Evolutionary conservation across 2,888 invertebrate genomes (phyloP), one percentile per base, ranked within the genome.

Genomic region (Gastrophysa polygoni): DNA sequence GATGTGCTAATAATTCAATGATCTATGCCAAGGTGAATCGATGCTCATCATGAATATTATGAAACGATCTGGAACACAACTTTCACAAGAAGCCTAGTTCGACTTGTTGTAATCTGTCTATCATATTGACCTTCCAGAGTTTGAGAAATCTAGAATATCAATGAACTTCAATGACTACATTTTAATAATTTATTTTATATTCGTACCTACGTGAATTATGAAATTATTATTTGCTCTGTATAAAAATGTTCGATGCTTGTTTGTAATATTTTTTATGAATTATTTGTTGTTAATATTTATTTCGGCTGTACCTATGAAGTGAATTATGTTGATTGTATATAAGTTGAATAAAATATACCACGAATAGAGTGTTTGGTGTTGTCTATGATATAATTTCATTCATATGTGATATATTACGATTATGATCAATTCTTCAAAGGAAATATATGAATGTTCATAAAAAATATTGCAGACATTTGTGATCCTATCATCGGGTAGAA

Each of bases 81-180:
- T 67, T 65, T 65, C 64, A 64, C 61, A 57, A 20, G 48, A 48
- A 46, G 21, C 57, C 50, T 17, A 38, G 24, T 51, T 56, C 29
- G 43, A 47, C 58, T 63, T 66, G 60, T 68, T 68, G 68, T 66
- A 68, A 66, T 66, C 64, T 63, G 62, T 59, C 50, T 43, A 48
- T 61, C 24, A 10, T 43, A 24, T 54, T 43, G 54, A 43, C 43
- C 54, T 32, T 17, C 17, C 32, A 32, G 32, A 51, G 29, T 32
- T 17, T 43, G n/a, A 11, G 10, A 7, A 43, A 43, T 24, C 1
- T 11, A 54, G 16, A 54, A 14, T 28, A 10, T 16, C 20, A 2
- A 43, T 14, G 38, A 14, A 14, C 38, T 21, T 10, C 7, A 16
- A 43, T 38, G 38, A 14, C 38, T 51, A 10, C 34, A 16, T 29